Conservation (phyloP, 2,888 invertebrate species). For the Pheosia tremula region DNA sequence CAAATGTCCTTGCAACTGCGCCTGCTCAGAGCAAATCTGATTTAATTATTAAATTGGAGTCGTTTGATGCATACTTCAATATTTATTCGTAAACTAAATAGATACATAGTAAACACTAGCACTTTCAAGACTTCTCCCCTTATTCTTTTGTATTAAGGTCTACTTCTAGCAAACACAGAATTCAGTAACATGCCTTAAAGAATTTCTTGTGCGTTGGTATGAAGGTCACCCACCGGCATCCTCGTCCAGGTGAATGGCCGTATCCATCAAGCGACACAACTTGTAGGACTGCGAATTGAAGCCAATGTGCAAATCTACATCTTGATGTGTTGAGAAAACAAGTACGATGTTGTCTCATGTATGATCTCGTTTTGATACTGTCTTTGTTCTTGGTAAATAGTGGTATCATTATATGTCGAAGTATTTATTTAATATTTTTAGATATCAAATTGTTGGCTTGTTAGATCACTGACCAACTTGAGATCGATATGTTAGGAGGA, state of each 20-base stretch:
- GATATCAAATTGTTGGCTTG: too few relatives aligned
- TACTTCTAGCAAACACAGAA: too few relatives aligned
- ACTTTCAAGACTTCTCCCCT: too few relatives aligned
- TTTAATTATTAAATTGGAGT: conserved; percentile 3
- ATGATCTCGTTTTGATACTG: too few relatives aligned
- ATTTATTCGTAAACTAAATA: background rate
- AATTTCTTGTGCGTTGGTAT: conserved; percentile 38
- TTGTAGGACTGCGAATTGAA: conserved; percentile 6
- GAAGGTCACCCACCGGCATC: conserved; percentile 43
- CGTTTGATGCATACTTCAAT: background rate
- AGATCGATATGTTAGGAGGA: too few relatives aligned
- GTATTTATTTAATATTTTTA: too few relatives aligned
- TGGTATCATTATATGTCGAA: too few relatives aligned
- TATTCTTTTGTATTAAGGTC: too few relatives aligned
- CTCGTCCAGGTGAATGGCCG: conserved; percentile 43
- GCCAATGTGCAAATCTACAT: conserved; percentile 5
- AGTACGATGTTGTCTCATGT: background rate
- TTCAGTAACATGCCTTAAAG: conserved; percentile 6
- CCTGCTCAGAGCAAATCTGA: conserved; percentile 8
- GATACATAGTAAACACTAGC: too few relatives aligned
- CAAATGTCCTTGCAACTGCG: conserved; percentile 42
- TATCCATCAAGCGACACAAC: conserved; percentile 11
- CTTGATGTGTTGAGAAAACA: background rate
- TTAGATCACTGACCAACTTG: too few relatives aligned
- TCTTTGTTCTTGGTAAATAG: too few relatives aligned